These are phyloP conservation scores for Cataglyphis cursor DNA, from an alignment of 2,888 invertebrate species.

Conservation along the genomic window DNA sequence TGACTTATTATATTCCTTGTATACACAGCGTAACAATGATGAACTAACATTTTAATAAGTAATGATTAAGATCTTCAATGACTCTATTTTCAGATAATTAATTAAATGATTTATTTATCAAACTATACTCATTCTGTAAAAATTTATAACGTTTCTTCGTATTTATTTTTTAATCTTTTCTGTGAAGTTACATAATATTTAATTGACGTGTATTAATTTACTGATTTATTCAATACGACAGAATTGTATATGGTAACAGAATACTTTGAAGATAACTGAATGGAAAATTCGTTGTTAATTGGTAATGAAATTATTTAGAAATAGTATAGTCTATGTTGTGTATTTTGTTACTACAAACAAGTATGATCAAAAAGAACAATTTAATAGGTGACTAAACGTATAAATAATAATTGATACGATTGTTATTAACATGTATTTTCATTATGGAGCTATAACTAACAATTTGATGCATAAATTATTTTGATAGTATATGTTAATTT, in stretches of 20 bases:
- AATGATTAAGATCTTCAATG: neutral
- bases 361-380: neutral
- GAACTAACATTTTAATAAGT: neutral
- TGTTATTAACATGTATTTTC: neutral
- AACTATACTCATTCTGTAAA: neutral
- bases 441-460: neutral
- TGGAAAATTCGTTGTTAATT: neutral
- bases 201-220: neutral
- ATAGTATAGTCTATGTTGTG: neutral
- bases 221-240: neutral
- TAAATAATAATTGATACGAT: slow-evolving; percentile 38
- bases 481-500: neutral
- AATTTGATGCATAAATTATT: slow-evolving; percentile 12
- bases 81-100: neutral
- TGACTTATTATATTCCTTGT: neutral
- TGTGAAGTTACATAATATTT: neutral
- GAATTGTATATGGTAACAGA: slow-evolving; percentile 10
- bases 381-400: neutral
- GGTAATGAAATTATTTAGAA: slow-evolving; percentile 16
- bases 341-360: slow-evolving; percentile 13
- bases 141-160: neutral
- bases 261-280: neutral
- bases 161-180: neutral
- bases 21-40: neutral
- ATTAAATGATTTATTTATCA: neutral